These are phyloP conservation scores for Musca vetustissima DNA, from an alignment of 1,140 invertebrate genomes.

Conservation along the genomic window DNA sequence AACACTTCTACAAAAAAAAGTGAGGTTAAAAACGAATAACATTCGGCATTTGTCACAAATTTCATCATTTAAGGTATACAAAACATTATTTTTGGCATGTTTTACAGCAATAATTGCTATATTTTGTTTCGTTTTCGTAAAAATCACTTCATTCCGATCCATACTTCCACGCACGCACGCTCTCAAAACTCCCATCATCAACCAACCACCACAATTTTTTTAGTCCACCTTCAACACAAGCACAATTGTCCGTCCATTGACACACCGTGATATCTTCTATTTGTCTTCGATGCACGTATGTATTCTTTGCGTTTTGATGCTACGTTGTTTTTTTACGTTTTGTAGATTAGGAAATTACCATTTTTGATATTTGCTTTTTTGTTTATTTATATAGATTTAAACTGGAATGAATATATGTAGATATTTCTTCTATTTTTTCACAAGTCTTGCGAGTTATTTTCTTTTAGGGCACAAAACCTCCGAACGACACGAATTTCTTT, in stretches of 20 bases:
- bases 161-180: conserved; percentile 9
- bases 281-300: background rate
- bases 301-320: background rate
- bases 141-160: background rate
- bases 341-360: conserved; percentile 24
- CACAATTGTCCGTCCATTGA: conserved; percentile 24
- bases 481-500: conserved; percentile 30
- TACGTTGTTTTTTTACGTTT: background rate
- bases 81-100: background rate
- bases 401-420: conserved; percentile 27
- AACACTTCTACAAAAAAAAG: background rate
- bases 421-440: conserved; percentile 25
- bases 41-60: background rate
- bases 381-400: conserved; percentile 15
- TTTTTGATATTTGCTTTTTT: conserved; percentile 20
- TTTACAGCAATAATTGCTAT: background rate
- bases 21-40: background rate
- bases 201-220: conserved; percentile 8
- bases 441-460: conserved; percentile 20
- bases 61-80: background rate
- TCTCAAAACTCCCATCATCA: conserved; percentile 20
- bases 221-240: conserved; percentile 12
- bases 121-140: background rate
- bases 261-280: conserved; percentile 20
- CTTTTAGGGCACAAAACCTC: conserved; percentile 20